Percentiles rank a stretch among this genome's conserved stretches.
phyloP scores from a whole-genome alignment of 2,888 invertebrate species.

The Clusia tigrina region DNA sequence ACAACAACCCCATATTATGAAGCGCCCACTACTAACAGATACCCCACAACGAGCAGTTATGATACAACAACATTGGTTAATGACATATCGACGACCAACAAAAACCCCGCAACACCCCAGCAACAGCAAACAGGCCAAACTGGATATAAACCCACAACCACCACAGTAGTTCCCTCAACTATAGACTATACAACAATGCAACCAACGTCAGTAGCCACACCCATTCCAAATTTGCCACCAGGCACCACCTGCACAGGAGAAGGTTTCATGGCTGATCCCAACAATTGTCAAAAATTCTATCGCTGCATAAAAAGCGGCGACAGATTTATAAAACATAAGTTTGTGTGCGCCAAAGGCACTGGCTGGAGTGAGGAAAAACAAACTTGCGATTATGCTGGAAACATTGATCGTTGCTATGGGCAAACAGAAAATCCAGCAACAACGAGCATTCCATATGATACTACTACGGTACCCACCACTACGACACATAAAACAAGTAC shows the following conservation, averaged over 20 bases:
- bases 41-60: slow-evolving; percentile 12
- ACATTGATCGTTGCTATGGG: slow-evolving; percentile 54
- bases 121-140: slow-evolving; percentile 20
- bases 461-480: slow-evolving; percentile 9
- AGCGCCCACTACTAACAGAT: not conserved
- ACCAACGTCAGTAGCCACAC: slow-evolving; percentile 42
- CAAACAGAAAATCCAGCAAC: slow-evolving; percentile 39
- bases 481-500: not conserved
- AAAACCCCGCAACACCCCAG: slow-evolving; percentile 29
- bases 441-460: slow-evolving; percentile 16
- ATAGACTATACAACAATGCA: slow-evolving; percentile 40
- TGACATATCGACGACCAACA: slow-evolving; percentile 30
- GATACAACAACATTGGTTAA: slow-evolving; percentile 26
- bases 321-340: slow-evolving; percentile 64
- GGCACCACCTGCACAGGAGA: slow-evolving; percentile 66
- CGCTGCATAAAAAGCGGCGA: slow-evolving; percentile 68
- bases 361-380: slow-evolving; percentile 74
- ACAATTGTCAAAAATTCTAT: slow-evolving; percentile 70
- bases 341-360: slow-evolving; percentile 73
- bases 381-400: slow-evolving; percentile 68
- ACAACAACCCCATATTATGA: slow-evolving; percentile 15
- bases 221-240: slow-evolving; percentile 53
- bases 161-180: slow-evolving; percentile 5
- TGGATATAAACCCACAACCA: slow-evolving; percentile 27
- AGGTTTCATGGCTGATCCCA: slow-evolving; percentile 72